Evolutionary conservation across 2,113 vertebrate genomes (phyloP).

Genomic region (Pelmatolapia mariae): DNA sequence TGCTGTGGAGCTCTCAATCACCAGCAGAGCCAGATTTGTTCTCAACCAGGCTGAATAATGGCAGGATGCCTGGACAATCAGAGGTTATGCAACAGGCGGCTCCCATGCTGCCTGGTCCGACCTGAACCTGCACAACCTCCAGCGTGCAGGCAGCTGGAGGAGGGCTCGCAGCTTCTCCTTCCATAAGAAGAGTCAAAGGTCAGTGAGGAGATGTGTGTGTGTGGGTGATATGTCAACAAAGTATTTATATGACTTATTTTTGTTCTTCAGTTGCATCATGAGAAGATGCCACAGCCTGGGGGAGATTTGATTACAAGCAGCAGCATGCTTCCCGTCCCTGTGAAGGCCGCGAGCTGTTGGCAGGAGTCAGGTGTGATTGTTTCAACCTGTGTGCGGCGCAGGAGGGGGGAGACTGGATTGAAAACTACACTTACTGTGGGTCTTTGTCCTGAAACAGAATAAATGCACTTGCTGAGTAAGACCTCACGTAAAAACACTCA

Average conservation of each 20-base stretch:
- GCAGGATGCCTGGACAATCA: neutral
- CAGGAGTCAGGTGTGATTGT: neutral
- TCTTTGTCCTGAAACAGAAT: neutral
- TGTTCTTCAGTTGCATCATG: neutral
- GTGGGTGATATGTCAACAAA: neutral
- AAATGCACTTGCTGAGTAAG: neutral
- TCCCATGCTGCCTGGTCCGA: neutral
- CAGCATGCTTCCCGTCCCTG: neutral
- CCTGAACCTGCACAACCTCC: neutral
- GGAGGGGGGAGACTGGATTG: neutral
- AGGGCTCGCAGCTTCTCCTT: neutral
- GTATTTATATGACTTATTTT: neutral
- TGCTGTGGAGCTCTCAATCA: neutral
- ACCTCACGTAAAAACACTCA: neutral
- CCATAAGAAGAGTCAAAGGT: neutral
- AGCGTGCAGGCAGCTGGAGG: neutral
- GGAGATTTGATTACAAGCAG: neutral
- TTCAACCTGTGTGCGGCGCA: neutral
- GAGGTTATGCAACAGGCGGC: neutral
- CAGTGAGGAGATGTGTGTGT: neutral
- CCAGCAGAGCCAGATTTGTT: neutral
- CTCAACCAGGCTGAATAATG: neutral
- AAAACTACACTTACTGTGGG: neutral
- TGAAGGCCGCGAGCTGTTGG: neutral
- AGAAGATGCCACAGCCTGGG: neutral